Base-by-base conservation (phyloP, 2,888 invertebrate genomes). In the Atrina japonica region DNA sequence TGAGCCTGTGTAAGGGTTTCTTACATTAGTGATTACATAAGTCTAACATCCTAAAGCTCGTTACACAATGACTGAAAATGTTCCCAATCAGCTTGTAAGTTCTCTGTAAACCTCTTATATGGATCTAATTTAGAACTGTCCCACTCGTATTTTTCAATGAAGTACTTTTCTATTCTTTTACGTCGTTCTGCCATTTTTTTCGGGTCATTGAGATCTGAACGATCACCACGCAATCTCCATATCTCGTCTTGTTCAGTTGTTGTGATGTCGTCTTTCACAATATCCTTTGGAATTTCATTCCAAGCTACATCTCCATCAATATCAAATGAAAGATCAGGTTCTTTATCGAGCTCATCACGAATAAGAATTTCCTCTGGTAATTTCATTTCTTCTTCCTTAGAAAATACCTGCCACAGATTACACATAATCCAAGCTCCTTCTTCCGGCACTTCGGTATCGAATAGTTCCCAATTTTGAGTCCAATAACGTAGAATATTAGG, bases 221-320 rank as follows among this genome's bases (percentile, higher is more conserved):
- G 73, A 2, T 65, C 45, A n/a, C 67, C 77, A 49, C 83, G 72
- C 11, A 53, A 27, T 25, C 63, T 65, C 73, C 76, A 74, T 2
- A 76, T 70, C 3, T 56, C 45, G 1, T 76, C 67, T 53, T 83
- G 83, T 30, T 70, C 53, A 18, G 71, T 69, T 1, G 82, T 83
- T 53, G 80, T 75, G n/a, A 61, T 55, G 58, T 83, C 83, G 30
- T 78, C 73, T 65, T 76, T 76, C 7, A 82, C 55, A 25, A 83
- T 55, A 25, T 81, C 77, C 7, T 67, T 30, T n/a, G 80, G 70
- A 41, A 83, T 76, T 23, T 75, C 76, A 23, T 64, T 40, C 83
- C 83, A 83, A 0, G 78, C 83, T 2, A 69, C 82, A 23, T 81
- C 81, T n/a, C 82, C 82, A 3, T 80, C 79, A 5, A 83, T 79